Base-by-base conservation (phyloP, 2,113 vertebrate genomes). In the Rhineura floridana region DNA sequence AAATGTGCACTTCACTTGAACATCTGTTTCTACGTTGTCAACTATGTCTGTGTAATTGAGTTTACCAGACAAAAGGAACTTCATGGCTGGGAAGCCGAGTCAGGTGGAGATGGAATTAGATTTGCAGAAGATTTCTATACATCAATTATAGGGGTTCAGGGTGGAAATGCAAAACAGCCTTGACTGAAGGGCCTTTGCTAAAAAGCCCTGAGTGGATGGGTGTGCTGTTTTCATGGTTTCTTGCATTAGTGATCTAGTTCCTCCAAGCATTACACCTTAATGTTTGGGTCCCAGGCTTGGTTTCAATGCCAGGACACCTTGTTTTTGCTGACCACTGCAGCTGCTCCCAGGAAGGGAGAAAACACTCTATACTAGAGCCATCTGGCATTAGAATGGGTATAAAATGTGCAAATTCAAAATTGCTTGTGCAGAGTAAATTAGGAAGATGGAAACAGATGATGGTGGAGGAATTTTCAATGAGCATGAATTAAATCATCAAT, bases 101-200 rank as follows among this genome's bases (percentile, higher is more conserved):
- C 96, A 96, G 96, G 95, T 94, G 96, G 92, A 90, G 83, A 93
- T 93, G 89, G 95, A 97, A 97, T 96, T 96, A 96, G 94, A 95
- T 94, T 94, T 91, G 95, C 92, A 48, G 72, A 88, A 90, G 94
- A 96, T 95, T 96, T 96, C 90, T 92, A 92, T 91, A 95, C 92
- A 93, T 0, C 85, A 93, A 94, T 89, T 94, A 94, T 83, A 82
- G 95, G 91, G 94, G 94, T 93, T 93, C 91, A 94, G 59, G 86
- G 90, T 90, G 83, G 93, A 92, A 93, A 96, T 95, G 95, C 92
- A 95, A 93, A 96, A 50, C 88, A 96, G 93, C 59, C 92, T 93
- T 92, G 81, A 82, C 91, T 72, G 91, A 86, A 94, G 93, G 86
- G 92, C 19, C 65, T 91, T 77, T 82, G 76, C 90, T 92, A 88